Evolutionary conservation across 1,140 invertebrate genomes (phyloP).

Genomic region (Thaumetopoea pityocampa): DNA sequence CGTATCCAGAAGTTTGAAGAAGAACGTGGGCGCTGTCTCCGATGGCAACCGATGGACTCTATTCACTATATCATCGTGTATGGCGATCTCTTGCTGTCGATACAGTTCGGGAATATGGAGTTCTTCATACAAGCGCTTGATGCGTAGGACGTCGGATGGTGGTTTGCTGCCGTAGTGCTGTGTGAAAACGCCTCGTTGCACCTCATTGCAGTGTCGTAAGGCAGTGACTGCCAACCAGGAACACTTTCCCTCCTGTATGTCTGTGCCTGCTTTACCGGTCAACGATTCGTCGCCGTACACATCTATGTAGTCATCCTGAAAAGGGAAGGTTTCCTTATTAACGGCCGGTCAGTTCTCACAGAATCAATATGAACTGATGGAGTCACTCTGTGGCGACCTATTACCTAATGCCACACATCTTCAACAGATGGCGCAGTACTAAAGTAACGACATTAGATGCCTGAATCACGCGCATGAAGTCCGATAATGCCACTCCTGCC

Average conservation of each 20-base stretch:
- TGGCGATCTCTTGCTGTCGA: conserved; percentile 27
- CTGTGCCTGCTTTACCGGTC: conserved; percentile 87
- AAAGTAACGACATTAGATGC: too few species aligned
- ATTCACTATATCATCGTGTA: conserved; percentile 10
- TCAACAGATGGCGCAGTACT: too few species aligned
- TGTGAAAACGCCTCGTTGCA: conserved; percentile 81
- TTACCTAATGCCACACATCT: too few species aligned
- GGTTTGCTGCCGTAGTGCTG: conserved; percentile 84
- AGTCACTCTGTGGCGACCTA: too few species aligned
- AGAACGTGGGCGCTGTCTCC: neutral
- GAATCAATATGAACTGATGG: too few species aligned
- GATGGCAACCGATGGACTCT: neutral
- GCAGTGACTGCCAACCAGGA: conserved; percentile 92
- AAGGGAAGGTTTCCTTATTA: too few species aligned
- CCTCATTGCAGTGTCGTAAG: conserved; percentile 79
- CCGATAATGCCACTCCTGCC: too few species aligned
- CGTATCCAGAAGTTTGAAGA: neutral
- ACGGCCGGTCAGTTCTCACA: too few species aligned
- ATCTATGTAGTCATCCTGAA: conserved; percentile 88
- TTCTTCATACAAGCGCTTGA: conserved; percentile 86
- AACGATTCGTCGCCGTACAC: conserved; percentile 84
- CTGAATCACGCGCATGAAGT: too few species aligned
- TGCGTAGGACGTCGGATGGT: conserved; percentile 77
- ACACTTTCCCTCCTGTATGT: conserved; percentile 92
- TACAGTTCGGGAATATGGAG: conserved; percentile 83